Base-by-base conservation (phyloP, 1,140 invertebrate species). In the Drosophila persimilis region DNA sequence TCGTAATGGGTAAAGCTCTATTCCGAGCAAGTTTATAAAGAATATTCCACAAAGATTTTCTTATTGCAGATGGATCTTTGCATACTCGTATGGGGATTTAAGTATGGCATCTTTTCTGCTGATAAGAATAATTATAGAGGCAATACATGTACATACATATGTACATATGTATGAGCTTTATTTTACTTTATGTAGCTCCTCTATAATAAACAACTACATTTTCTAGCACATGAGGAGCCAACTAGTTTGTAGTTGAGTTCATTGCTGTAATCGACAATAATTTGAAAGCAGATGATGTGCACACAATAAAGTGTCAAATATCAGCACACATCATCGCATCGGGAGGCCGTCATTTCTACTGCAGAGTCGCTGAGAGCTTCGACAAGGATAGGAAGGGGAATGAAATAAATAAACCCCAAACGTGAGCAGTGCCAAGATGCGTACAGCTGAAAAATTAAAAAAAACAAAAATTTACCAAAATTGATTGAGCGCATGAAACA, bases 231-330 rank as follows among this genome's bases (percentile, higher is more conserved):
- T 6, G 13, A 46, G 8, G 4, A 22, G 15, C 17, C 35, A 39
- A 8, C 26, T 17, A 60, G 54, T 48, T 67, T 51, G 44, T 47
- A 60, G 9, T 57, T 41, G 41, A 59, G n/a, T 44, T 15, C 41
- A 24, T 31, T 8, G n/a, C 15, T 46, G 48, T 54, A 60, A 47
- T 56, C 76, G 62, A 74, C 55, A 67, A 81, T 80, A 83, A 88
- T 83, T 79, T 74, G 50, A 80, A 83, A 80, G 74, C 74, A 88
- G 63, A 89, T 86, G 81, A 86, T 81, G 83, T 88, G 81, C 78
- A 79, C 78, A 77, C 70, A 81, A 81, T 85, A 77, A 73, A 86
- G 75, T 81, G 81, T 83, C 72, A 83, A 80, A 83, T 75, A 80
- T 80, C 72, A 75, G 80, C 67, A 81, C 65, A 80, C 73, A 77